Percentiles rank a stretch among this genome's conserved stretches.
These are phyloP conservation scores for Petaurus breviceps DNA, from an alignment of 2,113 vertebrate species.

Conservation along the genomic window DNA sequence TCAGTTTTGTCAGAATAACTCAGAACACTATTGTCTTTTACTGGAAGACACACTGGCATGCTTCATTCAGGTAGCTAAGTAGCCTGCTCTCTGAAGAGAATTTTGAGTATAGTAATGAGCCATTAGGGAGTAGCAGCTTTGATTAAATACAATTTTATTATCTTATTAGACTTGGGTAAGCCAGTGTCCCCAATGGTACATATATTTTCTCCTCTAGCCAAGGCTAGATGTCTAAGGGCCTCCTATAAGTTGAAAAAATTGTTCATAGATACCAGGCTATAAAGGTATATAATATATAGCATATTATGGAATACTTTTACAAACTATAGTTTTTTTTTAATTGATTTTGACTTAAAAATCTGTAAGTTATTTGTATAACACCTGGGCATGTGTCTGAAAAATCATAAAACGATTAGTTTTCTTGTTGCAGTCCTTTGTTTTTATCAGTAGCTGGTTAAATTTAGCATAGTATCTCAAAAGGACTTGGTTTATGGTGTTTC, in stretches of 20 bases:
- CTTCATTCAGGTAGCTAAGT: neutral
- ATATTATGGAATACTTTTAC: constrained; percentile 34
- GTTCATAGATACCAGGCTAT: neutral
- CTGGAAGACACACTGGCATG: neutral
- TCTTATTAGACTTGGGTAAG: constrained; percentile 26
- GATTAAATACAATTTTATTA: constrained; percentile 47
- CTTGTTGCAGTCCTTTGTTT: neutral
- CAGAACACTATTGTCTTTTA: constrained; percentile 27
- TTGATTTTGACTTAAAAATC: constrained; percentile 55
- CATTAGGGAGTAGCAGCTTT: neutral
- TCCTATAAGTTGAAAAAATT: constrained; percentile 11
- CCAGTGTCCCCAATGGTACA: neutral
- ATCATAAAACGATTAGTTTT: constrained; percentile 18
- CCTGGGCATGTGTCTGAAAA: constrained; percentile 42
- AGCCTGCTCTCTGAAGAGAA: constrained; percentile 13
- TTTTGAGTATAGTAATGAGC: constrained; percentile 17
- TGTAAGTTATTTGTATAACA: constrained; percentile 35
- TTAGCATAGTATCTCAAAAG: constrained; percentile 38
- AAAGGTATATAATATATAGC: neutral
- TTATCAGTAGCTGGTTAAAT: neutral
- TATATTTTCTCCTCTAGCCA: constrained; percentile 43
- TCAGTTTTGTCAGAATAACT: neutral
- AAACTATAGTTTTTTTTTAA: constrained; percentile 47
- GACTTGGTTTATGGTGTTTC: constrained; percentile 22
- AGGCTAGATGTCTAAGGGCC: neutral